These are phyloP conservation scores for Hyla sarda DNA, from an alignment of 2,113 vertebrate species.

Conservation along the genomic window DNA sequence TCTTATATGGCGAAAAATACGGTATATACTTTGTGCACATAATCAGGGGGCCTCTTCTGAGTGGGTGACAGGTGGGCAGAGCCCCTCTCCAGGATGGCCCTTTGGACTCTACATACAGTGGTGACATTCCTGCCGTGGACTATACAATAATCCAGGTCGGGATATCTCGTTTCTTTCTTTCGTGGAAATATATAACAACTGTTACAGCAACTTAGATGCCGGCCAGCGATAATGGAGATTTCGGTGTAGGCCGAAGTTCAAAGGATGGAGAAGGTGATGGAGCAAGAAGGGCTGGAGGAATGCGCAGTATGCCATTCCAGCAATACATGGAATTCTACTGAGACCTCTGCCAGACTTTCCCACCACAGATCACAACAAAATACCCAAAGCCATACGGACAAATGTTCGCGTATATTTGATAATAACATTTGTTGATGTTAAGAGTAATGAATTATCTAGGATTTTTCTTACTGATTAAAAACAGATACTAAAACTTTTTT, in stretches of 20 bases:
- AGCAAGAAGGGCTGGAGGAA: background rate
- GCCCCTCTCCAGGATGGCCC: background rate
- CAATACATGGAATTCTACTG: conserved; percentile 9
- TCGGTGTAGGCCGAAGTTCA: background rate
- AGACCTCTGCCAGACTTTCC: conserved; percentile 24
- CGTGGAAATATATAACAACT: conserved; percentile 16
- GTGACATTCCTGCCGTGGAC: background rate
- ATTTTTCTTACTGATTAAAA: no score
- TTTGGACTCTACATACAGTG: background rate
- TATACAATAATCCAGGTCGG: conserved; percentile 31
- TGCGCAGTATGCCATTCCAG: conserved; percentile 1
- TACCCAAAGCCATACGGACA: background rate
- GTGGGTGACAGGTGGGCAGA: background rate
- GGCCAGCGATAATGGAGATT: background rate
- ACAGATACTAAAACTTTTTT: no score
- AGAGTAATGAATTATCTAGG: no score
- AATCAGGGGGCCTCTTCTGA: no score
- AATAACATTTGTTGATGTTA: no score
- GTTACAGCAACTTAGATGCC: conserved; percentile 13
- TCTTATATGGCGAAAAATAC: no score
- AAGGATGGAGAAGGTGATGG: background rate
- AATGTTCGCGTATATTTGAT: background rate
- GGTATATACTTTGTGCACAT: no score
- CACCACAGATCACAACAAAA: background rate
- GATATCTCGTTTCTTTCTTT: conserved; percentile 17